Evolutionary conservation across 2,888 invertebrate genomes (phyloP), one percentile per base, ranked within the genome.

Genomic region (Drosophila leonis): DNA sequence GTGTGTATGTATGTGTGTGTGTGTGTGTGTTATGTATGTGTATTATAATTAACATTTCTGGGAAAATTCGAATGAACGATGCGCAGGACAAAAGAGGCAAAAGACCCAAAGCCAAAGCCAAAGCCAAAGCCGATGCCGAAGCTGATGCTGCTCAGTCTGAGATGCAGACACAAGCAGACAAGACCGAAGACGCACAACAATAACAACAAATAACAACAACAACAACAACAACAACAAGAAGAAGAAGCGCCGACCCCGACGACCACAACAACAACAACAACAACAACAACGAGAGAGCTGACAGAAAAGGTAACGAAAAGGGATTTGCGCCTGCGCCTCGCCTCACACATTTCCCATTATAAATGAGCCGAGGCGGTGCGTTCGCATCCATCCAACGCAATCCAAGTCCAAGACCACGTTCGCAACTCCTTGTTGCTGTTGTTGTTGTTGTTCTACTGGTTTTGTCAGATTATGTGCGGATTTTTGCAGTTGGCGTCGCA

Each of bases 21-120:
- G n/a, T 49, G 18, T 2, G 6, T 49, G 18, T 49, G 48, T n/a
- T 29, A 15, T 86, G 81, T 77, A 62, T 77, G 57, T 77, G 87
- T 88, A 90, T 90, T 86, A 90, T 91, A 90, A 91, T 91, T 91
- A 89, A 91, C 90, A 91, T 82, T 91, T 91, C 92, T 91, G 91
- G 88, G 92, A 91, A 91, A 90, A 90, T 82, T 83, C 82, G 80
- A 90, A 89, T 87, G 89, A 49, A 49, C 80, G 83, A 88, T 82
- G 89, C 79, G 89, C 89, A 83, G 89, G 83, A 89, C 89, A 89
- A 84, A 87, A 89, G 83, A 46, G 83, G 86, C 89, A 89, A 83
- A 83, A 89, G 82, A 49, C 18, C 74, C 73, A 64, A 57, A 39
- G 62, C 51, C 55, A 59, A 66, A 77, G 64, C 60, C 56, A 27